Evolutionary conservation across 2,888 invertebrate genomes (phyloP), one percentile per base, ranked within the genome.

Genomic region (Geotrupes spiniger): DNA sequence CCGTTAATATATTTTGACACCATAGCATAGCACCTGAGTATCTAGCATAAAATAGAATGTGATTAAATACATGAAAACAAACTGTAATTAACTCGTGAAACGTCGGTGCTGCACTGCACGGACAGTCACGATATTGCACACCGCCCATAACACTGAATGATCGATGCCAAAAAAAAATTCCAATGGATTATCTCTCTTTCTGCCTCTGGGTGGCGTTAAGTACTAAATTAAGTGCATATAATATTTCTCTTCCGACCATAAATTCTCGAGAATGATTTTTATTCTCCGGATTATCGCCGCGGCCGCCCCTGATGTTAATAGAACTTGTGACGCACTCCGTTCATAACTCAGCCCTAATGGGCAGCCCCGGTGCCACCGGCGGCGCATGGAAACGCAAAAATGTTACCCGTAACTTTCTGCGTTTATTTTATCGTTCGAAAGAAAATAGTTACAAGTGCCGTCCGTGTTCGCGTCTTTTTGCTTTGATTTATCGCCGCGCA

Each of bases 261-360:
- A 62, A 62, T 62, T 59, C 52, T 36, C 46, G 31, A 50, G 57
- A 62, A 60, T 60, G 58, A 60, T 62, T 62, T 62, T 62, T 62
- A 62, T 62, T 58, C 60, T 53, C 53, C 49, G 63, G 64, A 65
- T 65, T 64, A 65, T 63, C 59, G 63, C 62, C 58, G 53, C 59
- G 57, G 59, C 60, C 61, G 62, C 58, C 58, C 56, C 59, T 55
- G 60, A 62, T 65, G 65, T 66, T 68, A 68, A 68, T 66, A 66
- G 66, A 67, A 67, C 63, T 67, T 66, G 63, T 60, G 61, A 68
- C 68, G 65, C 68, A 66, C 65, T 66, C 65, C 65, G 53, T 60
- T 54, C 64, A 60, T 62, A 62, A 62, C 57, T 62, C 61, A 62
- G 59, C 42, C n/a, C 52, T 59, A 62, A 62, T 62, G 61, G 61